Evolutionary conservation across 2,797 vertebrate species (phyloP).

Genomic region (Eremophila alpestris): DNA sequence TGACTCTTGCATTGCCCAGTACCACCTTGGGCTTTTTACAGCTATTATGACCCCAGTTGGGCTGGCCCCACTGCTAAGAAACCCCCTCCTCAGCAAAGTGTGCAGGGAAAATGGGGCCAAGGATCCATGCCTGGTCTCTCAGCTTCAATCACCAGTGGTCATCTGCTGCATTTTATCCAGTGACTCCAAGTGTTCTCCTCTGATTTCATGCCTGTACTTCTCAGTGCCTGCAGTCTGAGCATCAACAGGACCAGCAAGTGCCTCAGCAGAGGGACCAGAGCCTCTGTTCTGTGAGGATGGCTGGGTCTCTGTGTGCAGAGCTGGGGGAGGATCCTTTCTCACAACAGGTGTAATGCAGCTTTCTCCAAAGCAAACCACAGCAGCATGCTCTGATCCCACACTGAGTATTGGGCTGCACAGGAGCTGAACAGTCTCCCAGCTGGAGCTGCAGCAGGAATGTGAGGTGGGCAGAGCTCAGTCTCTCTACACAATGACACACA

Average conservation of each 20-base stretch:
- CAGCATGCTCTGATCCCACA: background rate
- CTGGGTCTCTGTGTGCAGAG: background rate
- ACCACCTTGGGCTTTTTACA: background rate
- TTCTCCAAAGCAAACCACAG: background rate
- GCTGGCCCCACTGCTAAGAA: background rate
- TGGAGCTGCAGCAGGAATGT: background rate
- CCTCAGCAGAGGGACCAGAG: background rate
- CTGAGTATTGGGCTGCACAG: background rate
- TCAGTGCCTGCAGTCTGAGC: background rate
- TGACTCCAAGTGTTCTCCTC: background rate
- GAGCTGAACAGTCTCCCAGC: accelerated
- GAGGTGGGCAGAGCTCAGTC: conserved; percentile 17
- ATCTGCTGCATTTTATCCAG: background rate
- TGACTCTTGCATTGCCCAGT: background rate
- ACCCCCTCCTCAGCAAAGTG: background rate
- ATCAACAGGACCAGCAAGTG: background rate
- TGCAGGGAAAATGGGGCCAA: background rate
- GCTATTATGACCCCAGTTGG: accelerated
- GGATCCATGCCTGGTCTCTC: background rate
- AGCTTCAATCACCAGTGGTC: background rate
- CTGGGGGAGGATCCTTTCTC: background rate
- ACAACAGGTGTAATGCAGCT: background rate
- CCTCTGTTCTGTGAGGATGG: accelerated
- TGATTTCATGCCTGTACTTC: background rate
- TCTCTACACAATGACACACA: background rate